Evolutionary conservation across 1,140 invertebrate genomes (phyloP).

Genomic region (Heliconius hermathena): DNA sequence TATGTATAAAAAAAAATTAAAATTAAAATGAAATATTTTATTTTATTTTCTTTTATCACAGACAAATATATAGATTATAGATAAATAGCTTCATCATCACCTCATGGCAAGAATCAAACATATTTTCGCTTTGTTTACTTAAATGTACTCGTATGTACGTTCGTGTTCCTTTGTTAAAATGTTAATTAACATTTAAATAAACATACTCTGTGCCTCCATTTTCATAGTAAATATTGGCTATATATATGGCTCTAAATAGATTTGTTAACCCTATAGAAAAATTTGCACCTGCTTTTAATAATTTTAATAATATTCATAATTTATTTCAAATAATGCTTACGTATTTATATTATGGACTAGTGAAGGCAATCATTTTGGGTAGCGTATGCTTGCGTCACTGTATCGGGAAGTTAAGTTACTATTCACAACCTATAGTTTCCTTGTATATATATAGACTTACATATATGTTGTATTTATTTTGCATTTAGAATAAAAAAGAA

Average conservation of each 20-base stretch:
- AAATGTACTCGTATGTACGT: neutral
- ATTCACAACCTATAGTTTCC: slow-evolving; percentile 5
- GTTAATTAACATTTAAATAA: neutral
- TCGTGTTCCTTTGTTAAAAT: slow-evolving; percentile 2
- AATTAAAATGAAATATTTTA: too few relatives aligned
- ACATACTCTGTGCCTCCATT: neutral
- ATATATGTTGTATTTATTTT: neutral
- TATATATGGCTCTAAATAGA: neutral
- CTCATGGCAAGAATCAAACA: neutral
- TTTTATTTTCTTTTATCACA: too few relatives aligned
- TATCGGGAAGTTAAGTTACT: neutral
- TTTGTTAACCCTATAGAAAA: neutral
- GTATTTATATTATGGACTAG: neutral
- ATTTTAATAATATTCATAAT: neutral
- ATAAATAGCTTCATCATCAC: neutral
- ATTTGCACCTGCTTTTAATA: neutral
- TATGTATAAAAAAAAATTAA: too few relatives aligned
- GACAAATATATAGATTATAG: too few relatives aligned
- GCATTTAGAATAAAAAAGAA: neutral
- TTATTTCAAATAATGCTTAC: neutral
- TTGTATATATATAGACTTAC: neutral
- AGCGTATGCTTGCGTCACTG: neutral
- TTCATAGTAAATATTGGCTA: neutral
- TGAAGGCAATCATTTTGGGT: neutral
- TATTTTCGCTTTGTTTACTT: neutral